Evolutionary conservation across 2,113 vertebrate species (phyloP).

Genomic region (Oreochromis aureus): DNA sequence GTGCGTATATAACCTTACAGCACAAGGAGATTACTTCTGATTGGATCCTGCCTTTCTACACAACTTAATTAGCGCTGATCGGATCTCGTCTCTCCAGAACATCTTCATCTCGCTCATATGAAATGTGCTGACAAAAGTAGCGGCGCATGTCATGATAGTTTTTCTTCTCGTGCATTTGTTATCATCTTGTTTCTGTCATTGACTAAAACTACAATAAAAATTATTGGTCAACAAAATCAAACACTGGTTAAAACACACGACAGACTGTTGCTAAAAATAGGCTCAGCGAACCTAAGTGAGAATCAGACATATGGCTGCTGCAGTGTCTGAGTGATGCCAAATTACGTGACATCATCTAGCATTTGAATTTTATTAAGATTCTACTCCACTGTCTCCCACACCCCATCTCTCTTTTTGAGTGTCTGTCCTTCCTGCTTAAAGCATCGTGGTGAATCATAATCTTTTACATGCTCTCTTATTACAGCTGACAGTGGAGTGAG

Average conservation of each 20-base stretch:
- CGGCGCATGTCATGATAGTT: not conserved
- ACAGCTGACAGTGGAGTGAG: constrained; percentile 84
- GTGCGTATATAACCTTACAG: not conserved
- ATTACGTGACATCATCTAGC: constrained; percentile 7
- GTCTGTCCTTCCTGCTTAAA: not conserved
- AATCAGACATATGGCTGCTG: not conserved
- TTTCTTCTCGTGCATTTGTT: not conserved
- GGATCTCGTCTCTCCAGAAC: not conserved
- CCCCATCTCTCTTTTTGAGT: not conserved
- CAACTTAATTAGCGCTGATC: not conserved
- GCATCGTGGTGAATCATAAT: not conserved
- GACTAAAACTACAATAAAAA: not conserved
- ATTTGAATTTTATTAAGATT: constrained; percentile 20
- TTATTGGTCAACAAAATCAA: not conserved
- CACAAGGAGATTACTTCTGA: not conserved
- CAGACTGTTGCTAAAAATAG: not conserved
- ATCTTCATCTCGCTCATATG: not conserved
- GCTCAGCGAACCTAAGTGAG: not conserved
- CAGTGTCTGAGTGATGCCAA: not conserved
- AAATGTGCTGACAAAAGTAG: not conserved
- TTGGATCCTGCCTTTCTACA: not conserved
- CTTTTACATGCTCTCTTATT: constrained; percentile 58
- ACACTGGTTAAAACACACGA: not conserved
- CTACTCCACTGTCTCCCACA: not conserved
- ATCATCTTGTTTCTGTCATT: not conserved